Conservation (phyloP, 37 sponge, comb jelly and placozoan species). For the Mnemiopsis leidyi region DNA sequence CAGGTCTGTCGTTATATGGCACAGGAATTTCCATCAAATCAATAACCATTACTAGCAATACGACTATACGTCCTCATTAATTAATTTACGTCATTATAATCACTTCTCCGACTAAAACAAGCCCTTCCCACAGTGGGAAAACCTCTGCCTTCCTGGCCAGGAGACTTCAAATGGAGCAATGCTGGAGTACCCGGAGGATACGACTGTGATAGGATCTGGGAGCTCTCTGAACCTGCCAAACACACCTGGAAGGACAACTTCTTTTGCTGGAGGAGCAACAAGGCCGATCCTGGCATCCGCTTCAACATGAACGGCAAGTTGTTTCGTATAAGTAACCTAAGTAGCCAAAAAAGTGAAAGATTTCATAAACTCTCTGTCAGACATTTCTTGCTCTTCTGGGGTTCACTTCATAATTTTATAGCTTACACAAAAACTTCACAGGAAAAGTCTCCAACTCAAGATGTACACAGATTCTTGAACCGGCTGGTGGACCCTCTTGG, state of each 20-base stretch:
- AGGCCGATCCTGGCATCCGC: neutral
- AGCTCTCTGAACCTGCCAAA: neutral
- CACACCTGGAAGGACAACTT: neutral
- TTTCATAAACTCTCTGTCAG: no score
- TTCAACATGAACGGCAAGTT: neutral
- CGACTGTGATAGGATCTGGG: neutral
- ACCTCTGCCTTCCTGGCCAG: neutral
- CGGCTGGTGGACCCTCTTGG: neutral
- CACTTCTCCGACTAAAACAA: no score
- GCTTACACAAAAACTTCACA: neutral
- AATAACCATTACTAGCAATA: no score
- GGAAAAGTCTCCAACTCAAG: neutral
- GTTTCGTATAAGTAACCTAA: no score
- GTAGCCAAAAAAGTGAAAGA: no score
- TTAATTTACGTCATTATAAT: no score
- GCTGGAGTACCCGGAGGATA: neutral
- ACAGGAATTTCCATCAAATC: no score
- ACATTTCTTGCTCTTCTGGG: no score
- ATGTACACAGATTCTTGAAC: neutral
- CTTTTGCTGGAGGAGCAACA: neutral
- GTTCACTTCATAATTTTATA: no score
- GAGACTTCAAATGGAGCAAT: neutral
- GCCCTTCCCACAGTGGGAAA: neutral
- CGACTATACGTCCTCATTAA: no score
- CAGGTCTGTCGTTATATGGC: no score